phyloP scores from a whole-genome alignment of 2,888 invertebrate genomes.

The Nemurella pictetii region DNA sequence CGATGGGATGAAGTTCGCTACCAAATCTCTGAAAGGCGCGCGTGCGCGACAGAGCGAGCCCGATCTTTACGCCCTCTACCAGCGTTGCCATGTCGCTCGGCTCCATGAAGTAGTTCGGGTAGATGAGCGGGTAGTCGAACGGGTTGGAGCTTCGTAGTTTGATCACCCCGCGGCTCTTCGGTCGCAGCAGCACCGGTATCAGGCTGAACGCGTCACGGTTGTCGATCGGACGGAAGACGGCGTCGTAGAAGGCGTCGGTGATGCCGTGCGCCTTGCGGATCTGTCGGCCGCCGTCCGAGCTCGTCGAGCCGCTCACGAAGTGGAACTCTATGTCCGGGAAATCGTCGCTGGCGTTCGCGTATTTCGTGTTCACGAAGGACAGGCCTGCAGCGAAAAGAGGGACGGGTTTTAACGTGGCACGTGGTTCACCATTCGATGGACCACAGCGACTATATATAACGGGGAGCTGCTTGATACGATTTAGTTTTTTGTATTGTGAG shows the following conservation, averaged over 20 bases:
- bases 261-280: slow-evolving; percentile 76
- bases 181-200: slow-evolving; percentile 81
- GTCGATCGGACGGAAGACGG: slow-evolving; percentile 73
- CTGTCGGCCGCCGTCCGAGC: slow-evolving; percentile 83
- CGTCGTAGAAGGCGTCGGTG: slow-evolving; percentile 71
- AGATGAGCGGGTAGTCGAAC: slow-evolving; percentile 84
- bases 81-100: slow-evolving; percentile 77
- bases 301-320: slow-evolving; percentile 84
- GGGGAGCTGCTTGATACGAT: no score
- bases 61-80: slow-evolving; percentile 84
- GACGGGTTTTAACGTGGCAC: no score
- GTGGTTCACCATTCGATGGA: no score
- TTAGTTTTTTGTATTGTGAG: no score
- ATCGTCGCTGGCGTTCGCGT: slow-evolving; percentile 75
- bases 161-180: slow-evolving; percentile 80
- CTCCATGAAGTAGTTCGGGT: slow-evolving; percentile 87
- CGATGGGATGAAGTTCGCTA: slow-evolving; percentile 68
- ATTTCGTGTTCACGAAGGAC: slow-evolving; percentile 54
- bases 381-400: not conserved
- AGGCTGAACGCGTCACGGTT: slow-evolving; percentile 82
- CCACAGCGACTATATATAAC: no score
- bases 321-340: slow-evolving; percentile 90
- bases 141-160: slow-evolving; percentile 82
- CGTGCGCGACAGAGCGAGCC: slow-evolving; percentile 77
- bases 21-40: slow-evolving; percentile 64